These are phyloP conservation scores for Coreoperca whiteheadi DNA, from an alignment of 2,113 vertebrate genomes.

Conservation along the genomic window DNA sequence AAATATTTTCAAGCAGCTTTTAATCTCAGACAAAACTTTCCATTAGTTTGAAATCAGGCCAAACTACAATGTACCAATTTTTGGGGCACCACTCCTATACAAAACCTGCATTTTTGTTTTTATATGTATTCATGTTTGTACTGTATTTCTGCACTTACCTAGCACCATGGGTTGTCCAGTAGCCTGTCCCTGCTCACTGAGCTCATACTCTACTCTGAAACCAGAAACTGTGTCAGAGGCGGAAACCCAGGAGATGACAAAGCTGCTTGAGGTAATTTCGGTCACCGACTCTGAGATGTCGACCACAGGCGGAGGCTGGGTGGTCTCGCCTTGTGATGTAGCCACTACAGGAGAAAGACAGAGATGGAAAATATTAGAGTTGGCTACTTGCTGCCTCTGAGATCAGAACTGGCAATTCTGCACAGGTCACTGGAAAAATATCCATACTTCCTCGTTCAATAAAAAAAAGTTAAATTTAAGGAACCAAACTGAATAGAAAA, in stretches of 20 bases:
- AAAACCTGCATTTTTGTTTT: neutral
- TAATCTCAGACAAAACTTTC: neutral
- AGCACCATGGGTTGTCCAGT: slow-evolving; percentile 88
- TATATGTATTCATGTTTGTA: neutral
- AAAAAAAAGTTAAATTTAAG: neutral
- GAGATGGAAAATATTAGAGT: slow-evolving; percentile 21
- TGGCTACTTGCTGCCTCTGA: slow-evolving; percentile 16
- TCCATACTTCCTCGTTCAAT: slow-evolving; percentile 3
- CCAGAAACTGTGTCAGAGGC: slow-evolving; percentile 96
- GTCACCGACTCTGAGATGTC: slow-evolving; percentile 94
- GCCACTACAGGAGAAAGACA: slow-evolving; percentile 77
- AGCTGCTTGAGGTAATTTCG: slow-evolving; percentile 97
- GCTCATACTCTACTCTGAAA: slow-evolving; percentile 95
- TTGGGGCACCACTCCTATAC: neutral
- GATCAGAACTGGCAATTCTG: slow-evolving; percentile 3
- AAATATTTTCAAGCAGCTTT: neutral
- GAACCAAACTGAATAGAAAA: neutral
- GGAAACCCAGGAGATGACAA: slow-evolving; percentile 98
- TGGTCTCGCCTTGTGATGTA: slow-evolving; percentile 89
- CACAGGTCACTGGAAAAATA: neutral
- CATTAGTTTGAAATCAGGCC: neutral
- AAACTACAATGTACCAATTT: neutral
- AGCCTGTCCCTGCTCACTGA: slow-evolving; percentile 90
- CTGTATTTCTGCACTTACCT: slow-evolving; percentile 80
- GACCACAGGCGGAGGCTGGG: slow-evolving; percentile 84